These are phyloP conservation scores for Nesometra sesokonis DNA, from an alignment of 35 echinoderm and acorn worm species.

Conservation along the genomic window DNA sequence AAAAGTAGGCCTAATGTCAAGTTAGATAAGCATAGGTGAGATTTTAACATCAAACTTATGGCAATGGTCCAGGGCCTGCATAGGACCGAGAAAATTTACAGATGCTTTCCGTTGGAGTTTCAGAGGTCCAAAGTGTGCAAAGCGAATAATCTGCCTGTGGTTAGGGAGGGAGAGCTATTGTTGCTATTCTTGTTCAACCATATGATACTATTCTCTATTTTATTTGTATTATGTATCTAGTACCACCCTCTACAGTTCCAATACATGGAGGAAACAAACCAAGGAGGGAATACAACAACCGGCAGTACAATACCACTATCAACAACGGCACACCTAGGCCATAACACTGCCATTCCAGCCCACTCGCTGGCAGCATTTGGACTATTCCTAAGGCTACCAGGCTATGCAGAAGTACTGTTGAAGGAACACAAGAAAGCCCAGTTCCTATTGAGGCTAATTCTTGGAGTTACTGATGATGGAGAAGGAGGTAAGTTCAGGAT, in stretches of 20 bases:
- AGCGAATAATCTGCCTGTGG: too few relatives aligned
- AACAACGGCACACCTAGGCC: not conserved
- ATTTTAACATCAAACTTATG: too few relatives aligned
- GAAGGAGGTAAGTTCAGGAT: conserved; percentile 67
- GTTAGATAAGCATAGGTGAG: too few relatives aligned
- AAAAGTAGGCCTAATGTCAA: too few relatives aligned
- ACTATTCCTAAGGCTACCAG: conserved; percentile 77
- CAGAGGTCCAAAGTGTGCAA: too few relatives aligned
- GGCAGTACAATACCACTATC: not conserved
- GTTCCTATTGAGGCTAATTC: conserved; percentile 65
- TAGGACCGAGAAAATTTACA: too few relatives aligned
- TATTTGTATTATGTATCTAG: not conserved
- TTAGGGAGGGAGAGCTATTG: too few relatives aligned
- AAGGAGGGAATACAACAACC: not conserved
- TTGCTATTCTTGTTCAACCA: too few relatives aligned
- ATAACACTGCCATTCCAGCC: conserved; percentile 64
- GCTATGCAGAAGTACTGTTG: conserved; percentile 81
- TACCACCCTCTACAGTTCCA: not conserved
- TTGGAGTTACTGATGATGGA: conserved; percentile 93
- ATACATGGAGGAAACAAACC: not conserved
- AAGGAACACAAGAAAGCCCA: conserved; percentile 94
- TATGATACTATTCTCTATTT: not conserved
- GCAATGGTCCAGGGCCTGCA: too few relatives aligned
- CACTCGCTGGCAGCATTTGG: conserved; percentile 98
- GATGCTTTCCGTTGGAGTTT: too few relatives aligned